Evolutionary conservation across 2,113 vertebrate species (phyloP).

Genomic region (Tyrannus savana): DNA sequence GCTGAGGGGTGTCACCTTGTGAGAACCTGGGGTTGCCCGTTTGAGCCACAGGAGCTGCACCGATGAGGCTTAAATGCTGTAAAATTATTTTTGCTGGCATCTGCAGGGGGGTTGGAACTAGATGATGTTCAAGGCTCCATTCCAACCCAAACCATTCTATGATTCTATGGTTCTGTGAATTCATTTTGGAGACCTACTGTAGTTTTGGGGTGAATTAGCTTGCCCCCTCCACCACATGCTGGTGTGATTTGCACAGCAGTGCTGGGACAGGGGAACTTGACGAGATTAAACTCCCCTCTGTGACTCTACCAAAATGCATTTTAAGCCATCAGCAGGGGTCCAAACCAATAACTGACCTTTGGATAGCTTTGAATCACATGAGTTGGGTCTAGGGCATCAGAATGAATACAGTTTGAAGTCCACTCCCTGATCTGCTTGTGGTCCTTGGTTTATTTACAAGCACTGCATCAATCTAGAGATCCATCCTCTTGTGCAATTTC

Average conservation of each 20-base stretch:
- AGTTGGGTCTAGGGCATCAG: accelerated
- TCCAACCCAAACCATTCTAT: neutral
- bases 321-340: neutral
- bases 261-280: neutral
- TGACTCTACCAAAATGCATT: neutral
- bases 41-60: neutral
- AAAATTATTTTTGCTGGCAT: neutral
- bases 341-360: neutral
- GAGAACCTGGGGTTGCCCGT: neutral
- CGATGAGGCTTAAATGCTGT: neutral
- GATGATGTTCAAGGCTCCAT: neutral
- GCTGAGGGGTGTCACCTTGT: neutral
- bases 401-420: neutral
- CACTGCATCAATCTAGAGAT: neutral
- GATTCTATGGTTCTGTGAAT: neutral
- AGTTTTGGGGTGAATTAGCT: neutral
- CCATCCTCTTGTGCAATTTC: neutral
- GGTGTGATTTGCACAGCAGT: neutral
- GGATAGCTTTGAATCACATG: neutral
- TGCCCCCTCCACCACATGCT: accelerated
- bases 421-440: neutral
- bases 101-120: neutral
- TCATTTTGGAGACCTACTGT: neutral
- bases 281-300: neutral
- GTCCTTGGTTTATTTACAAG: neutral